phyloP scores from a whole-genome alignment of 2,888 invertebrate genomes.

The Limnephilus lunatus region DNA sequence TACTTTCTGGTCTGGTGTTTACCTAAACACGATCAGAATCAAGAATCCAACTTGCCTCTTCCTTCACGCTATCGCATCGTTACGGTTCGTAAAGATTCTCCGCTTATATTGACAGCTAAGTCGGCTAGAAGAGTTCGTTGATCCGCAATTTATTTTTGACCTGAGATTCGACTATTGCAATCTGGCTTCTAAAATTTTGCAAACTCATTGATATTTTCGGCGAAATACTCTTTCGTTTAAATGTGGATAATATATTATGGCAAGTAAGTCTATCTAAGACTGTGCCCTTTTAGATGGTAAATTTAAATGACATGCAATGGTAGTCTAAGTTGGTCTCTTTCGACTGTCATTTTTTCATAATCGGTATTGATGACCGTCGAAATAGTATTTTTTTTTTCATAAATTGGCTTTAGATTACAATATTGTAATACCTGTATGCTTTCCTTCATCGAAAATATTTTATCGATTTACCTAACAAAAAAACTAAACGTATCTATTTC shows the following conservation, averaged over 20 bases:
- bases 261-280: no score
- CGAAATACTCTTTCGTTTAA: background rate
- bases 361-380: background rate
- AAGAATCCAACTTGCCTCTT: background rate
- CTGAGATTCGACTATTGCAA: background rate
- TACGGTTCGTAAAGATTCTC: background rate
- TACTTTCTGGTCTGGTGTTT: background rate
- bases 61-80: background rate
- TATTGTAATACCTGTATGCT: no score
- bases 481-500: no score
- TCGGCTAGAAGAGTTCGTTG: background rate
- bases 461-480: no score
- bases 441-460: no score
- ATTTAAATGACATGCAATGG: no score
- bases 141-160: background rate
- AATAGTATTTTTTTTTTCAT: background rate
- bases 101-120: background rate
- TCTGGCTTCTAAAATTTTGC: background rate
- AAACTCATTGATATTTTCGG: background rate
- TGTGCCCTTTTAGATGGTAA: no score
- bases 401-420: background rate
- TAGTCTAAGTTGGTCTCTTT: background rate
- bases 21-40: background rate
- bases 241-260: background rate
- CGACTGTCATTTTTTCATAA: background rate